Evolutionary conservation across 2,888 invertebrate species (phyloP).

Genomic region (Disparrhopalites patrizii): DNA sequence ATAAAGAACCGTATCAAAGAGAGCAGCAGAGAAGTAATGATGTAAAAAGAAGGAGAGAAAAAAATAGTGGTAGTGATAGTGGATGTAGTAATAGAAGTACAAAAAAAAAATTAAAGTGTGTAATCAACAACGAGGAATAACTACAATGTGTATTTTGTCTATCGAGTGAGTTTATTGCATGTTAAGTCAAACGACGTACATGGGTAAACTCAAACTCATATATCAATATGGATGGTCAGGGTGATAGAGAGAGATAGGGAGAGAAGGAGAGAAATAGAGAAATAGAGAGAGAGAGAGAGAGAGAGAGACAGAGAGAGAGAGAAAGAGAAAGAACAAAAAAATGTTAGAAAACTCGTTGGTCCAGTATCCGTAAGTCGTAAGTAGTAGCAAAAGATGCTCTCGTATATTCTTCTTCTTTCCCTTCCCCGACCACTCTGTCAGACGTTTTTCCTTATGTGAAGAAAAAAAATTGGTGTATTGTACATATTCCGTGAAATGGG

Average conservation of each 20-base stretch:
- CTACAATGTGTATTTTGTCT: slow-evolving; percentile 28
- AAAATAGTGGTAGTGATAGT: not conserved
- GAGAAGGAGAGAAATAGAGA: not conserved
- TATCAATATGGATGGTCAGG: slow-evolving; percentile 27
- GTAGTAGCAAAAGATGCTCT: slow-evolving; percentile 22
- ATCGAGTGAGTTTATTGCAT: slow-evolving; percentile 26
- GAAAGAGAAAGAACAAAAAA: not conserved
- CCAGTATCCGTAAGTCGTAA: slow-evolving; percentile 28
- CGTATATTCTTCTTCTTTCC: not conserved
- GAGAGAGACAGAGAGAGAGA: slow-evolving; percentile 6
- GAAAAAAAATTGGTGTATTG: too few species aligned
- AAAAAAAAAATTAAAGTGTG: slow-evolving; percentile 23
- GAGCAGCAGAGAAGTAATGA: too few species aligned
- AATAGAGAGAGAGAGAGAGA: not conserved
- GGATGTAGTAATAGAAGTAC: not conserved
- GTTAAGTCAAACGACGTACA: slow-evolving; percentile 28
- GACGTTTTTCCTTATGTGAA: too few species aligned
- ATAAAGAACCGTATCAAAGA: too few species aligned
- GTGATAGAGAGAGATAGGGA: slow-evolving; percentile 10
- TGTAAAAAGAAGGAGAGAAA: not conserved
- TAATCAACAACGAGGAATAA: slow-evolving; percentile 26
- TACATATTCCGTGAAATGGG: slow-evolving; percentile 3
- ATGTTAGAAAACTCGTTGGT: slow-evolving; percentile 28
- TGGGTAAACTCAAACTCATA: slow-evolving; percentile 28
- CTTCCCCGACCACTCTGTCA: not conserved